Evolutionary conservation across 2,797 vertebrate species (phyloP), one percentile per base, ranked within the genome.

Genomic region (Amblyopsis hoosieri): DNA sequence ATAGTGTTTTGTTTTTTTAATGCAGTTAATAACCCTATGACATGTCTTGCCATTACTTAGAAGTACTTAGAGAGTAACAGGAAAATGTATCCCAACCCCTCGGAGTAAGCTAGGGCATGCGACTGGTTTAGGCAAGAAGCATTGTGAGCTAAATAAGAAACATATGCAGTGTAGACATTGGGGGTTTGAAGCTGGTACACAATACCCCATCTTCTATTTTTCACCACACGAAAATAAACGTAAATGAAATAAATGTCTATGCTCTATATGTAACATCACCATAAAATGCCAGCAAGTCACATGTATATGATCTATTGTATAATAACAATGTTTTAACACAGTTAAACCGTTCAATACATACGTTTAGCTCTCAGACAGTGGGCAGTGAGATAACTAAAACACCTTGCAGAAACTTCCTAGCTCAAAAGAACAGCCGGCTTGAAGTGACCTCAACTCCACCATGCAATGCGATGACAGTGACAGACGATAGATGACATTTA

Each of bases 61-160:
- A 17, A 52, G 42, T 50, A 52, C 76, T 61, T 33, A 48, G 59
- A 29, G 11, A 58, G 12, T 12, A 46, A 11, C 37, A 42, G 59
- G 19, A 19, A 13, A 50, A 12, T 31, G 12, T 10, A 46, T 14
- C 60, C 50, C 37, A 13, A 14, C 62, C 58, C 31, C 50, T 74
- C 47, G 51, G 14, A 62, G 62, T 86, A 85, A 90, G 84, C 83
- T 59, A 69, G 52, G 50, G 70, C 87, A 80, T 88, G 83, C 89
- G 88, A 90, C 75, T 53, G 8, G 64, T 67, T 81, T 64, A 67
- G 46, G 31, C 31, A 73, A 37, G 23, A 48, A 19, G 45, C 12
- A 62, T 45, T 61, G 7, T 62, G 53, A 37, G 8, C 3, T 0
- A 51, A 59, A 17, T 54, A 59, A 58, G 17, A 2, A 29, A 42